phyloP scores from a whole-genome alignment of 2,888 invertebrate genomes.

The Coelogynopora nodosa region DNA sequence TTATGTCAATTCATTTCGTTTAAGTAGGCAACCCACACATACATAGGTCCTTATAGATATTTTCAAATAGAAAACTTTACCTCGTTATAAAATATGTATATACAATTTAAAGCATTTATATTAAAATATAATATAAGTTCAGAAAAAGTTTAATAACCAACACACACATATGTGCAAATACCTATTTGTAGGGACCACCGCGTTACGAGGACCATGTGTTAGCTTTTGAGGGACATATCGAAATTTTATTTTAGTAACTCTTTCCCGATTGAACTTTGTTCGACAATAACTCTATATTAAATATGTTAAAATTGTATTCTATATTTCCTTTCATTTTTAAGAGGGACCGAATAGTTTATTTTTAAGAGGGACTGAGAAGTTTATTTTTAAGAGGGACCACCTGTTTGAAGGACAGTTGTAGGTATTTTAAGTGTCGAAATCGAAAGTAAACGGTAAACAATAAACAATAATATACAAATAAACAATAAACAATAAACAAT shows the following conservation, averaged over 20 bases:
- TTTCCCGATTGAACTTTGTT: neutral
- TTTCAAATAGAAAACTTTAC: no score
- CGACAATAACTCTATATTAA: neutral
- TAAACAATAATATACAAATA: neutral
- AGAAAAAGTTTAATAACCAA: no score
- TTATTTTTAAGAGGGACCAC: neutral
- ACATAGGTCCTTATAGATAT: no score
- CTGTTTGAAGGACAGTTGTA: neutral
- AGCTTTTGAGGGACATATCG: neutral
- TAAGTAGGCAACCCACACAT: no score
- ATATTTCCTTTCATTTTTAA: neutral
- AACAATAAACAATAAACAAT: neutral
- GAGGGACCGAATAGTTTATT: neutral
- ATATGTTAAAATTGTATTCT: neutral
- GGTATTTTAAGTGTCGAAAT: neutral
- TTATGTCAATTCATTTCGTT: no score
- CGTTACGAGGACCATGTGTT: neutral
- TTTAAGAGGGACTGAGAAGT: neutral
- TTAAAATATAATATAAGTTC: no score
- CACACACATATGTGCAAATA: neutral
- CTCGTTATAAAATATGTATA: no score
- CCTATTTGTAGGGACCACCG: neutral
- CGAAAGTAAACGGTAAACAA: neutral
- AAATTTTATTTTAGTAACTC: neutral
- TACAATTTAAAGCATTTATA: no score